Percentiles rank a stretch among this genome's conserved stretches.
Conservation (phyloP, 2,888 invertebrate species). For the Pristionchus mayeri region DNA sequence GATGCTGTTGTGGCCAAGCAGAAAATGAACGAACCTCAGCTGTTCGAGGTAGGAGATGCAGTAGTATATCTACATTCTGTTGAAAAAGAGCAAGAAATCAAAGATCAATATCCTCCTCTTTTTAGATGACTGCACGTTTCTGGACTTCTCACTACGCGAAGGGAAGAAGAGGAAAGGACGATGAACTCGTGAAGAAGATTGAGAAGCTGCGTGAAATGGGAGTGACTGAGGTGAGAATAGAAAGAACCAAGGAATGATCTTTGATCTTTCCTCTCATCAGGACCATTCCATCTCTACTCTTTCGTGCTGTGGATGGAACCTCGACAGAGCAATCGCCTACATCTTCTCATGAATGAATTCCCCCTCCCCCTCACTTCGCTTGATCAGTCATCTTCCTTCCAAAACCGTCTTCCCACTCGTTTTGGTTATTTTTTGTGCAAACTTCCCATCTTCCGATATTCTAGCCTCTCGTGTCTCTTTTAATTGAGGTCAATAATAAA, state of each 20-base stretch:
- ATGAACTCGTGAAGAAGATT: conserved; percentile 90
- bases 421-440: too few relatives aligned
- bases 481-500: too few relatives aligned
- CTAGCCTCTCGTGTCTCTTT: too few relatives aligned
- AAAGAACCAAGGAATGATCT: background rate
- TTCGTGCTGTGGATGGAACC: conserved; percentile 69
- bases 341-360: conserved; percentile 62
- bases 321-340: conserved; percentile 66
- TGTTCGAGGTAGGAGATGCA: conserved; percentile 82
- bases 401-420: too few relatives aligned
- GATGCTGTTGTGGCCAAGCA: conserved; percentile 97
- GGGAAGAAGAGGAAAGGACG: conserved; percentile 84
- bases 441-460: too few relatives aligned
- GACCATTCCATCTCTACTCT: conserved; percentile 68
- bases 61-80: too few relatives aligned
- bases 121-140: conserved; percentile 88
- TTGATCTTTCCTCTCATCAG: conserved; percentile 52
- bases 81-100: background rate
- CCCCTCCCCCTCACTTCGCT: too few relatives aligned
- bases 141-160: conserved; percentile 95
- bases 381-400: too few relatives aligned
- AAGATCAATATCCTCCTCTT: background rate
- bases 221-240: conserved; percentile 77
- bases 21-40: conserved; percentile 89
- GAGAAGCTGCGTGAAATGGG: conserved; percentile 93